Base-by-base conservation (phyloP, 2,113 vertebrate genomes). In the Gymnogyps californianus region DNA sequence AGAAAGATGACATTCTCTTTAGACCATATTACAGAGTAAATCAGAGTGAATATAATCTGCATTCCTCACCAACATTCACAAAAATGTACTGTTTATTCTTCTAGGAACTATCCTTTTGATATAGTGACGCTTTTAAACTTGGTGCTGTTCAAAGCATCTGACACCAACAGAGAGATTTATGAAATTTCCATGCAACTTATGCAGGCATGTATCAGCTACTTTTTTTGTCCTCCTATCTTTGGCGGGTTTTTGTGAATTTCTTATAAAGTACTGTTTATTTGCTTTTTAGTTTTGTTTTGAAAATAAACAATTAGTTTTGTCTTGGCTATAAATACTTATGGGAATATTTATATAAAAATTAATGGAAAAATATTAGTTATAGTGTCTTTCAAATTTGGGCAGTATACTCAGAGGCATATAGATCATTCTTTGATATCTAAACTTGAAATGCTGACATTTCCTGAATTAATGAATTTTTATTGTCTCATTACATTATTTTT, bases 181-280 rank as follows among this genome's bases (percentile, higher is more conserved):
- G 99, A 99, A 97, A 99, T 99, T 96, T 99, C 99, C 91, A 99
- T 99, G 99, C 99, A 99, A 98, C 98, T 99, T 84, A 99, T 99
- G 99, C 99, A 99, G 99, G 99, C 98, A 98, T 4, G 96, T 98
- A 97, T 92, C 92, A 61, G 29, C 81, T 78, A 29, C 31, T 64
- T 55, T 36, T 25, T 82, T 54, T 74, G 40, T 58, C 22, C 47
- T 85, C n/a, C 40, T 89, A 2, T 65, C 25, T 62, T 82, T 66
- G 34, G 21, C 17, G 22, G 22, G 3, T 0, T 18, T 76, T 87
- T 70, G 17, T 69, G 36, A 52, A 40, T 28, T 66, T 83, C 26
- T 67, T 57, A 18, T 25, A 25, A 58, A 83, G 47, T 78, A 59
- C 19, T 89, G 26, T 57, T 85, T 78, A 47, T 70, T 92, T 76